Evolutionary conservation across 2,797 vertebrate species (phyloP).

Genomic region (Helostoma temminkii): DNA sequence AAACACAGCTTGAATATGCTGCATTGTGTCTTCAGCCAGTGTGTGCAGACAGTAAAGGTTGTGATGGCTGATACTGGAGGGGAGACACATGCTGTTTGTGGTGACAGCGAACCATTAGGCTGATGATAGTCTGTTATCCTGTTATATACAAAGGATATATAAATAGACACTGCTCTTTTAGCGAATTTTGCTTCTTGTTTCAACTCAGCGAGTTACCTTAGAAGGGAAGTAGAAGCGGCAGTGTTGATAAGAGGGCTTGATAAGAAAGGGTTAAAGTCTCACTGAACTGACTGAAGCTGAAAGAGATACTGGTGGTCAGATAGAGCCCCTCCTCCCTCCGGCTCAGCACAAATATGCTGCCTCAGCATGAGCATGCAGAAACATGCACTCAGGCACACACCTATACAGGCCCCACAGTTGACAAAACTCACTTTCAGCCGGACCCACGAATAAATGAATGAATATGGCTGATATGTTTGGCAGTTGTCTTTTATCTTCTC

Average conservation of each 20-base stretch:
- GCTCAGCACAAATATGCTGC: no score
- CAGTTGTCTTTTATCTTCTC: conserved; percentile 27
- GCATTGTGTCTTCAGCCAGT: neutral
- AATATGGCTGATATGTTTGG: neutral
- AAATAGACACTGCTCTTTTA: neutral
- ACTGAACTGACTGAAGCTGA: no score
- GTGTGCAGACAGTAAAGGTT: neutral
- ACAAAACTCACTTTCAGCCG: conserved; percentile 5
- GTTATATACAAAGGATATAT: neutral
- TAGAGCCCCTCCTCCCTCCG: no score
- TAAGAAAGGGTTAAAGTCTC: conserved; percentile 64
- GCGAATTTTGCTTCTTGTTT: neutral
- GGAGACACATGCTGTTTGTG: neutral
- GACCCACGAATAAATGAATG: neutral
- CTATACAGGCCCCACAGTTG: conserved; percentile 19
- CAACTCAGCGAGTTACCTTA: neutral
- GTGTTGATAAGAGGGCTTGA: conserved; percentile 7
- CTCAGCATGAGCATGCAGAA: no score
- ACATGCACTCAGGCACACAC: no score
- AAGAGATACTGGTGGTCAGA: no score
- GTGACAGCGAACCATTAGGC: neutral
- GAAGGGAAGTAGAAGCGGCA: neutral
- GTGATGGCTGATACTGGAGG: neutral
- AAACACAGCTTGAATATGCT: conserved; percentile 36
- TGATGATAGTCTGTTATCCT: neutral